phyloP scores from a whole-genome alignment of 2,888 invertebrate genomes.

The Dolomedes plantarius region DNA sequence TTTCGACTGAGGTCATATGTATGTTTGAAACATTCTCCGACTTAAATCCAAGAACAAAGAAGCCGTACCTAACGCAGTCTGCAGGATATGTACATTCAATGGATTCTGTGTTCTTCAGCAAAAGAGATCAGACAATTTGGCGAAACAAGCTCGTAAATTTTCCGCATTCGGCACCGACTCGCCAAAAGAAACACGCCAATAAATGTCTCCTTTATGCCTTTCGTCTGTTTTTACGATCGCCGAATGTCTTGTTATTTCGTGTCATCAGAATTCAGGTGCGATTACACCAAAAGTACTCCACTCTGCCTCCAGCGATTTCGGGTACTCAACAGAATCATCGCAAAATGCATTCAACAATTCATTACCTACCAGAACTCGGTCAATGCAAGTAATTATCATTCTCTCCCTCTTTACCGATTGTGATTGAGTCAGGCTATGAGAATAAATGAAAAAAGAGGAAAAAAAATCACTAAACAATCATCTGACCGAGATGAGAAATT shows the following conservation, averaged over 20 bases:
- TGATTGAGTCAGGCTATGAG: neutral
- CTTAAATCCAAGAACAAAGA: neutral
- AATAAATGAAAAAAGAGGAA: neutral
- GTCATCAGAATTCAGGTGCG: conserved; percentile 33
- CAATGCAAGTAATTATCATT: neutral
- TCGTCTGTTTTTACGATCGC: conserved; percentile 48
- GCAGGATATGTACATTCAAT: neutral
- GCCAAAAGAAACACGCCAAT: conserved; percentile 43
- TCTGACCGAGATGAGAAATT: neutral
- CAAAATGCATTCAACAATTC: neutral
- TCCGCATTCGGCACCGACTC: conserved; percentile 36
- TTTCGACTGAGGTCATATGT: neutral
- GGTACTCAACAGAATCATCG: neutral
- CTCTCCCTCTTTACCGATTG: neutral
- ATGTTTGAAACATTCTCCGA: neutral
- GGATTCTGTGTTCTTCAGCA: neutral
- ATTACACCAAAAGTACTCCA: conserved; percentile 31
- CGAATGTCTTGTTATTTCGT: conserved; percentile 53
- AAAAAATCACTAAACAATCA: neutral
- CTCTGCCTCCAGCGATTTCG: neutral
- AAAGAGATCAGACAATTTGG: conserved; percentile 1
- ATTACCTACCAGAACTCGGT: neutral
- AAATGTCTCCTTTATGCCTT: conserved; percentile 55
- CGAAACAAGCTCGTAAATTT: conserved; percentile 35
- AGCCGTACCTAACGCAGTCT: neutral